A percentile compares a stretch with the other conserved stretches of the same genome.
These are phyloP conservation scores for Kryphioiulus occultus DNA, from an alignment of 2,888 invertebrate genomes.

Conservation along the genomic window DNA sequence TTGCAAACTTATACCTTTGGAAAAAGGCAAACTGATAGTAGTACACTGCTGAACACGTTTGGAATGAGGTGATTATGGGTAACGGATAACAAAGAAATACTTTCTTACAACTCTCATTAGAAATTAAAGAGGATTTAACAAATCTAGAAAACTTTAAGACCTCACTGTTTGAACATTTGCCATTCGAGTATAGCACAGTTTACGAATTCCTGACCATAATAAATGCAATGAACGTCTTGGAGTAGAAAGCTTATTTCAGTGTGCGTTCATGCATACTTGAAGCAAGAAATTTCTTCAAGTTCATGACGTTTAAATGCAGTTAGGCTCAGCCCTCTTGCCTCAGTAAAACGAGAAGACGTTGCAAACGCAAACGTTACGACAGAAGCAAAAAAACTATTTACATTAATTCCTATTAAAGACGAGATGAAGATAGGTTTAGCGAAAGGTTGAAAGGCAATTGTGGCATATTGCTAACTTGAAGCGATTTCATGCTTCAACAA, in stretches of 20 bases:
- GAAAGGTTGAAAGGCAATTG: slow-evolving; percentile 16
- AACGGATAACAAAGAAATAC: background rate
- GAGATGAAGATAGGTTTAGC: background rate
- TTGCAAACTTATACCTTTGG: no score
- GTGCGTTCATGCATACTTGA: background rate
- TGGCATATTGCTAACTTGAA: slow-evolving; percentile 11
- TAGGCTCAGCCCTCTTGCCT: background rate
- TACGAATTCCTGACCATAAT: slow-evolving; percentile 9
- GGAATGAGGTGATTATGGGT: background rate
- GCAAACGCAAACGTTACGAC: background rate
- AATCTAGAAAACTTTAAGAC: background rate
- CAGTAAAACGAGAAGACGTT: background rate
- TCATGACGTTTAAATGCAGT: slow-evolving; percentile 21
- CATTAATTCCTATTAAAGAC: slow-evolving; percentile 21
- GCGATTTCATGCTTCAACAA: slow-evolving; percentile 33
- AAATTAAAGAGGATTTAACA: background rate
- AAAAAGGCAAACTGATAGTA: no score
- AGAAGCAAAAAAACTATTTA: background rate
- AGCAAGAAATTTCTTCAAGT: slow-evolving; percentile 24
- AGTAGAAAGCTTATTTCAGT: slow-evolving; percentile 10
- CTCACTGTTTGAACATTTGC: background rate
- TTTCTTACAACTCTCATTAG: no score
- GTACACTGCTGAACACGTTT: background rate
- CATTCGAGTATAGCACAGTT: background rate
- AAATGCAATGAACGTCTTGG: slow-evolving; percentile 25